phyloP scores from a whole-genome alignment of 2,797 vertebrate species.

The Melanotaenia maccullochi region DNA sequence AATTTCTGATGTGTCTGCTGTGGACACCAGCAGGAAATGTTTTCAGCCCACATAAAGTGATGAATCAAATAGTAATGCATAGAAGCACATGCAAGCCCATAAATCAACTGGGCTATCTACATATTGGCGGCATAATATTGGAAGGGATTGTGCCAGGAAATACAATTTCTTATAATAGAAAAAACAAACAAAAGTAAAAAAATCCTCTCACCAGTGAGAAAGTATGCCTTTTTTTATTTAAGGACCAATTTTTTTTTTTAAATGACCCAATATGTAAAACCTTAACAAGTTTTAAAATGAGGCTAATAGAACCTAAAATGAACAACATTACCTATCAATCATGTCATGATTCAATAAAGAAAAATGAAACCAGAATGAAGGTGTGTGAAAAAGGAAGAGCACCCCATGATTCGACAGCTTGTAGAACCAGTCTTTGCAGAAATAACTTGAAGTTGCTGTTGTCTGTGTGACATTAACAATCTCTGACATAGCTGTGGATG shows the following conservation, averaged over 20 bases:
- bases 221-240: too few relatives aligned
- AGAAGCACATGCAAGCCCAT: conserved; percentile 17
- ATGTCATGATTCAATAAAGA: neutral
- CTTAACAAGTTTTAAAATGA: neutral
- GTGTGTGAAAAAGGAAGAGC: too few relatives aligned
- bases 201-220: neutral
- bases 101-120: conserved; percentile 45
- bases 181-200: neutral
- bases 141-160: conserved; percentile 30
- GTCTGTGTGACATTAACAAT: neutral
- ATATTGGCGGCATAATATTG: conserved; percentile 46
- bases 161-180: conserved; percentile 30
- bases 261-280: too few relatives aligned
- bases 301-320: neutral
- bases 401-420: neutral
- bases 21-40: conserved; percentile 45
- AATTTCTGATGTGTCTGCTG: conserved; percentile 41
- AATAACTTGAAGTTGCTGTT: neutral
- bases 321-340: neutral
- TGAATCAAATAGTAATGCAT: conserved; percentile 58
- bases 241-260: too few relatives aligned
- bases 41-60: conserved; percentile 43
- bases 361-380: too few relatives aligned
- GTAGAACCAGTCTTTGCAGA: neutral
- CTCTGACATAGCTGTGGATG: neutral